A percentile compares a stretch with the other conserved stretches of the same genome.
phyloP scores from a whole-genome alignment of 2,113 vertebrate species.

The Grantiella picta region DNA sequence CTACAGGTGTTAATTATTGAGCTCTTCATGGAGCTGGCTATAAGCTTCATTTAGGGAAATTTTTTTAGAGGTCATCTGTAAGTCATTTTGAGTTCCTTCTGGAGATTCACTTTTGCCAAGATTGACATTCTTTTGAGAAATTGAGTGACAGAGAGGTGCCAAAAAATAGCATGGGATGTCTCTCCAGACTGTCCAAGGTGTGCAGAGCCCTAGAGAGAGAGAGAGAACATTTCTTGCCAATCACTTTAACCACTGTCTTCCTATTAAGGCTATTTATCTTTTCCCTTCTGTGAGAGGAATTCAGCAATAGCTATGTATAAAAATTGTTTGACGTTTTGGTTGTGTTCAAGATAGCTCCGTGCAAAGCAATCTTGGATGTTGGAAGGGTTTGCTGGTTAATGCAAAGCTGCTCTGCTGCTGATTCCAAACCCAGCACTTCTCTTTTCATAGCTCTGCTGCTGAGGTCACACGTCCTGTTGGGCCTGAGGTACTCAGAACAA shows the following conservation, averaged over 20 bases:
- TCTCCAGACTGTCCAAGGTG: neutral
- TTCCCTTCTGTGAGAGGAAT: neutral
- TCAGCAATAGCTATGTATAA: neutral
- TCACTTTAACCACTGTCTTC: neutral
- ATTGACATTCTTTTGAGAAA: neutral
- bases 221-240: neutral
- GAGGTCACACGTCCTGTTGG: accelerated
- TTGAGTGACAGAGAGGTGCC: neutral
- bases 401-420: neutral
- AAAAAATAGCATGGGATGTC: neutral
- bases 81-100: neutral
- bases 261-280: neutral
- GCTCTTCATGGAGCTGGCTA: neutral
- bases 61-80: neutral
- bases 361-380: neutral
- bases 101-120: neutral
- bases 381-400: neutral
- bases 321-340: neutral
- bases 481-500: too few species aligned
- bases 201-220: neutral
- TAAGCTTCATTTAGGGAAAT: neutral
- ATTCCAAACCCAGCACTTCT: neutral
- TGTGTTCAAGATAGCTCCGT: neutral
- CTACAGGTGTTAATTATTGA: neutral
- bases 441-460: neutral